Conservation (phyloP, 2,888 invertebrate species). For the Amphipyra tragopoginis region DNA sequence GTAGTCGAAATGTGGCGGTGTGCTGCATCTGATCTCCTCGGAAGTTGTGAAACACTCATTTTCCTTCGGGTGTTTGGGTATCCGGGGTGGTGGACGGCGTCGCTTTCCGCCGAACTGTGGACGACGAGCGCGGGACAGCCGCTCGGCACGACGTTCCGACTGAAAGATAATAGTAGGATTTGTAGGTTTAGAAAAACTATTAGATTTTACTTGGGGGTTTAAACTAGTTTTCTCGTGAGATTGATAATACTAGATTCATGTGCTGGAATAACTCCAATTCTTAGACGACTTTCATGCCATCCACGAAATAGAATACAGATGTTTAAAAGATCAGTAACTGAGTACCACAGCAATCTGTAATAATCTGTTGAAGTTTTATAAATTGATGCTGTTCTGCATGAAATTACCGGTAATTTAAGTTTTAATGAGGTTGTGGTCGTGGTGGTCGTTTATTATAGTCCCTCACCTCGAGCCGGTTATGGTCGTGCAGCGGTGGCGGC, state of each 20-base stretch:
- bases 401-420: background rate
- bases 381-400: too few relatives aligned
- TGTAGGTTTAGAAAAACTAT: background rate
- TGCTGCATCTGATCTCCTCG: constrained; percentile 77
- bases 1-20: constrained; percentile 82
- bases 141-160: constrained; percentile 86
- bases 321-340: too few relatives aligned
- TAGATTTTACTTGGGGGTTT: too few relatives aligned
- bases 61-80: constrained; percentile 79
- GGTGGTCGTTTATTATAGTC: background rate
- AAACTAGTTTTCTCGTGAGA: background rate
- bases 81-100: constrained; percentile 76
- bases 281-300: too few relatives aligned
- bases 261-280: too few relatives aligned
- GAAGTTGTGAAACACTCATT: constrained; percentile 75
- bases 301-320: too few relatives aligned
- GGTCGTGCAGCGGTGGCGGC: constrained; percentile 84
- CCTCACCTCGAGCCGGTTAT: constrained; percentile 83
- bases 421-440: constrained; percentile 84
- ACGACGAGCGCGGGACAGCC: constrained; percentile 82
- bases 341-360: too few relatives aligned
- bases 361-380: background rate
- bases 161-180: constrained; percentile 51
- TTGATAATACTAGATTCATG: too few relatives aligned
- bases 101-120: constrained; percentile 82